Evolutionary conservation across 1,140 invertebrate species (phyloP), one percentile per base, ranked within the genome.

Genomic region (Drosophila kepulauana): DNA sequence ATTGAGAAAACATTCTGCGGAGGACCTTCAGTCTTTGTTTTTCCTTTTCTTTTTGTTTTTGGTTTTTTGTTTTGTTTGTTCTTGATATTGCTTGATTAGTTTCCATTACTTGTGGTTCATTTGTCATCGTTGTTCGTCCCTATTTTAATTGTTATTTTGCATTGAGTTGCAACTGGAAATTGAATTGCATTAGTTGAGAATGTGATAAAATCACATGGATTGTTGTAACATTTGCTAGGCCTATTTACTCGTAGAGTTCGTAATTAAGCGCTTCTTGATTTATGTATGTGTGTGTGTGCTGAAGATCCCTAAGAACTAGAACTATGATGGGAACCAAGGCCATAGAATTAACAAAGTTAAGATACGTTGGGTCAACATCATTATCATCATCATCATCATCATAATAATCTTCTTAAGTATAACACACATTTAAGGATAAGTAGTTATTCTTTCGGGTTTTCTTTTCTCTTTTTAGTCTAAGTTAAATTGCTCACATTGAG

Each of bases 1-100:
- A 77, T 62, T 75, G 54, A 67, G 62, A 75, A 88, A 82, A 80
- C 67, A 82, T 88, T 79, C 68, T 87, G 84, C 84, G 84, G 84
- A 89, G 85, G 85, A 89, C 85, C 85, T 89, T 89, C 85, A 89
- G 85, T 89, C 85, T 89, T 89, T 70, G 58, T 80, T 80, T 71
- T 84, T 70, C 54, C 66, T 82, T 78, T 71, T 11, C 16, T 33
- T 33, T 25, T 46, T 41, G 6, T 11, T 49, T 59, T 13, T 49
- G 3, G 35, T 52, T 30, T n/a, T 79, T 49, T 35, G 48, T 10
- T 15, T n/a, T 51, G 65, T 58, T 8, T 54, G 46, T 76, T 69
- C 56, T 33, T 54, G 6, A 54, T 89, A 89, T 89, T 89, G 85
- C 85, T 89, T 84, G 68, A 68, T 76, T 76, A 68, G 48, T 76